Base-by-base conservation (phyloP, 2,797 vertebrate genomes). In the Passerculus sandwichensis region DNA sequence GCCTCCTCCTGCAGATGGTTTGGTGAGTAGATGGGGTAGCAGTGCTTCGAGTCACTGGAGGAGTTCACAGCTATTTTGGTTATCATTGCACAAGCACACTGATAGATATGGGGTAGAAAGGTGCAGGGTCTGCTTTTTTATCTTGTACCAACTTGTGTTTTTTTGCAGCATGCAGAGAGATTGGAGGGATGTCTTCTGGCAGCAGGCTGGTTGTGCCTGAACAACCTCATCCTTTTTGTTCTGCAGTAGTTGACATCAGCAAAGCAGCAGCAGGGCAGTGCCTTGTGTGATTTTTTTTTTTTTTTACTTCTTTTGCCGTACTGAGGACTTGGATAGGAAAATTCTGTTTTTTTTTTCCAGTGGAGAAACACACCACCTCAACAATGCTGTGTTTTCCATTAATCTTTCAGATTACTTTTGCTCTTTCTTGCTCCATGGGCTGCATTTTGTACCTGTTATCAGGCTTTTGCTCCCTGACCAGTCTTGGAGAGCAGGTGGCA, bases 121-220 rank as follows among this genome's bases (percentile, higher is more conserved):
- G 29, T 25, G 16, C 2, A 10, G 18, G 22, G 6, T 47, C 61
- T 88, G 34, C 21, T 78, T 76, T 73, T 67, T 89, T 66, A 14
- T 65, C 25, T 15, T 5, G 0, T 56, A 32, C 27, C 29, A 8
- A 10, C 23, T 75, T 0, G 0, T 0, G 3, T 0, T 93, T 80
- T 94, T 57, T 60, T 85, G 73, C 29, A 48, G 38, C 1, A 1
- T 29, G 21, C 38, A 48, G 48, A 18, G 36, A 72, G 32, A 36
- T 65, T 0, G 47, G 38, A 74, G 53, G 44, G 50, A 32, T 32
- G 27, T 34, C 53, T 83, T 54, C 42, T 54, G 53, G 75, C 45
- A 53, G 47, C 0, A 1, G 65, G n/a, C 56, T 83, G 42, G 32
- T 48, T 5, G 8, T 59, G 72, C 57, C 53, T 50, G 19, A 45